Evolutionary conservation across 2,113 vertebrate species (phyloP), one percentile per base, ranked within the genome.

Genomic region (Sylvietta virens): DNA sequence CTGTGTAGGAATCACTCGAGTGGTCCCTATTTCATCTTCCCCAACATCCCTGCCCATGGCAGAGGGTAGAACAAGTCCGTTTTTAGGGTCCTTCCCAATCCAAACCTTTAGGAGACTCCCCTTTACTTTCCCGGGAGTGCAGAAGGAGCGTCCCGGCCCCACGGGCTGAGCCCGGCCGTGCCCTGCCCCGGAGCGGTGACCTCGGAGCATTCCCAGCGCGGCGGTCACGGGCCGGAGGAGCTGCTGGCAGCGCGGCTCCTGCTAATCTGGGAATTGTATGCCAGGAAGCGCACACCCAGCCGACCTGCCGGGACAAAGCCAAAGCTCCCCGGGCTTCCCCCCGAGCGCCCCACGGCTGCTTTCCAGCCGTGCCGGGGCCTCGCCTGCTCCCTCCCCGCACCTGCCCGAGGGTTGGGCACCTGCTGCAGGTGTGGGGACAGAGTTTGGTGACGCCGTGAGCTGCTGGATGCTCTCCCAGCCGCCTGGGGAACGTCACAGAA

Each of bases 251-350:
- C 72, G 4, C 7, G 0, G 71, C 91, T 65, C 45, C 88, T 93
- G 92, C 96, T 97, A 97, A 97, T 97, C 95, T 97, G 94, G 96
- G 96, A 97, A 96, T 95, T 97, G 83, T 97, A 97, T 95, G 84
- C 82, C 94, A 97, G 97, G 97, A 97, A 97, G 54, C 60, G 48
- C 97, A 96, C 96, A 90, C 97, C 95, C 96, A 95, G 91, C 73
- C 39, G 94, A 94, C 72, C 94, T 94, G 95, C 83, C 50, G 12
- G 48, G 79, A 97, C 95, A 95, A 84, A 96, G 91, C 74, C 80
- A 13, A 58, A 72, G 70, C 94, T 76, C 87, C 95, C 84, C 69
- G 66, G 80, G 88, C 53, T 8, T 86, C 89, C 85, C 88, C 76
- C 86, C 4, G 65, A 1, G 2, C 3, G 2, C 51, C 83, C 7